Base-by-base conservation (phyloP, 2,113 vertebrate species). In the Eurypyga helias region DNA sequence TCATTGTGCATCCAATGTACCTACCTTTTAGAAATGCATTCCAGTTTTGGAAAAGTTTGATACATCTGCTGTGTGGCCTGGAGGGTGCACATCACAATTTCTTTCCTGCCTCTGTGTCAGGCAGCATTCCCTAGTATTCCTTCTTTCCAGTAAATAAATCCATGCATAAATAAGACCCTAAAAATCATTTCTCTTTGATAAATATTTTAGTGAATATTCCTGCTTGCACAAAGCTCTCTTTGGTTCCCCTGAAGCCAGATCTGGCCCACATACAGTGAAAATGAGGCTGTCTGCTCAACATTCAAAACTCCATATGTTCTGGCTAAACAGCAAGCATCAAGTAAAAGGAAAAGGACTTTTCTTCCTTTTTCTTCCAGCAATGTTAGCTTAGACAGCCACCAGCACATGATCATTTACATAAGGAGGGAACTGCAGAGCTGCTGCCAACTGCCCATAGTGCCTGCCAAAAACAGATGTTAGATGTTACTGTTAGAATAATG, bases 401-500 rank as follows among this genome's bases (percentile, higher is more conserved):
- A 97, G 96, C 93, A 92, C 60, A 85, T 24, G 84, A 96, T 97
- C 91, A 97, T 92, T 97, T 96, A 95, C 90, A 97, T 93, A 96
- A 88, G 73, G 90, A 96, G 96, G 91, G 92, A 97, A 97, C 45
- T 7, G 67, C 71, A 92, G 67, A 90, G 77, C 95, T 93, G 76
- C 95, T 97, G 97, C 97, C 95, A 98, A 93, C 91, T 96, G 83
- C 95, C 94, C 92, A 92, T 64, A 79, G 78, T 84, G 93, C 78
- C 92, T 98, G 96, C 96, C 96, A 92, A 95, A 97, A 96, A 64
- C 94, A 98, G 96, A 97, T 97, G 95, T 96, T 95, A 96, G 82
- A 97, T 97, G 96, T 94, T 96, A 93, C 90, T 89, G 55, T 91
- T 92, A 94, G 91, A 97, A 90, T 92, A 97, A 96, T 72, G 87